Conservation (phyloP, 2,797 vertebrate species). For the Prionace glauca region DNA sequence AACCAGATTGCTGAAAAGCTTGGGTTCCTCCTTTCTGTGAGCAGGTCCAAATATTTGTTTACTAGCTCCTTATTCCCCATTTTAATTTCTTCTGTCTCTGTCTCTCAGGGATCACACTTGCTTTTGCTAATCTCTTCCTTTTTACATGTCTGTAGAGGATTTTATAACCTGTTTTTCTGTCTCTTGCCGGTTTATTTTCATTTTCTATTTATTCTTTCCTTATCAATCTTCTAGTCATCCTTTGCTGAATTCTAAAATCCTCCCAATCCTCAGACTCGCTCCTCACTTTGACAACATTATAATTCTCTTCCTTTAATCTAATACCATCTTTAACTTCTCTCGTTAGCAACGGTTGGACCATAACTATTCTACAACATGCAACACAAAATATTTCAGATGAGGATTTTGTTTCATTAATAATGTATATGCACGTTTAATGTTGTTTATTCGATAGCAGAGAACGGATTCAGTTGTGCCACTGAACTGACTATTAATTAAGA, state of each 20-base stretch:
- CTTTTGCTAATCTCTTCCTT: background rate
- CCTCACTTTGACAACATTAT: background rate
- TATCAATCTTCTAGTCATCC: background rate
- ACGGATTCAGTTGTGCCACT: background rate
- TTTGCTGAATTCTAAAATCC: background rate
- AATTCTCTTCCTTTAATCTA: background rate
- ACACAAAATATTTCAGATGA: background rate
- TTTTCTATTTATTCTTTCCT: background rate
- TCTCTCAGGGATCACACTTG: background rate
- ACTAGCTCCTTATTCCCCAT: background rate
- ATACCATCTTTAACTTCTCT: background rate
- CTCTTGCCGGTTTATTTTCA: background rate
- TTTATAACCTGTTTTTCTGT: background rate
- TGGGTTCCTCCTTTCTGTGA: background rate
- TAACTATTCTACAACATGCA: background rate
- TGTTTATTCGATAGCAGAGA: background rate
- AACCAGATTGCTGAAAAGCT: background rate
- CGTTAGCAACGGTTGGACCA: background rate
- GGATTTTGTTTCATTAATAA: constrained; percentile 29
- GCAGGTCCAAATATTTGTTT: background rate
- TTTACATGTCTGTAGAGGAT: background rate
- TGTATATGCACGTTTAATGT: background rate
- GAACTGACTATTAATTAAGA: background rate
- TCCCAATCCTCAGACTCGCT: background rate
- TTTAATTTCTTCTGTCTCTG: background rate